phyloP scores from a whole-genome alignment of 2,113 vertebrate species.

The Rhea americana region DNA sequence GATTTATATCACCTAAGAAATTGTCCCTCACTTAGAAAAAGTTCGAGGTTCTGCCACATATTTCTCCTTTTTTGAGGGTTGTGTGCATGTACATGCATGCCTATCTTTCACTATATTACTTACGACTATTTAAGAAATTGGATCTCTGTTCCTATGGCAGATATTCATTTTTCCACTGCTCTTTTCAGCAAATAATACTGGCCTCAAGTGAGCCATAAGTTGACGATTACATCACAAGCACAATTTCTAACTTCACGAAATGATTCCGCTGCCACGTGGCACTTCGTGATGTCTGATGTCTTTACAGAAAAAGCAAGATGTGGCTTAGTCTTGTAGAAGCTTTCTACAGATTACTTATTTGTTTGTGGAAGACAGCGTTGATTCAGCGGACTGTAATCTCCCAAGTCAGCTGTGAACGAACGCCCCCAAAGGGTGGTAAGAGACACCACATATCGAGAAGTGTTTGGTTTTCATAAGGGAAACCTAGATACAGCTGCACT shows the following conservation, averaged over 20 bases:
- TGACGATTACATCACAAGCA: background rate
- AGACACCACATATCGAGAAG: background rate
- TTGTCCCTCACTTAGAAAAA: background rate
- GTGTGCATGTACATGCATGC: background rate
- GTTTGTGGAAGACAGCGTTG: background rate
- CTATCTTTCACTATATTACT: background rate
- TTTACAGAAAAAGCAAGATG: background rate
- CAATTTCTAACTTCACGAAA: background rate
- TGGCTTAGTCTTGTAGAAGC: background rate
- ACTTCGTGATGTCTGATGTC: background rate
- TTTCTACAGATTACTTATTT: background rate
- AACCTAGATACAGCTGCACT: background rate
- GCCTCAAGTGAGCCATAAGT: background rate
- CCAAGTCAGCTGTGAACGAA: background rate
- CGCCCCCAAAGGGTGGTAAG: background rate
- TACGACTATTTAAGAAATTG: background rate
- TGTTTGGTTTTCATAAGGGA: background rate
- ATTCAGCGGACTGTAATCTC: background rate
- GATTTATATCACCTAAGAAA: background rate
- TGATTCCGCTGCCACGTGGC: background rate
- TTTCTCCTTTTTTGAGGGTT: background rate
- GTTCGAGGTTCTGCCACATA: background rate
- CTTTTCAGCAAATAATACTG: background rate
- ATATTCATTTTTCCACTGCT: background rate
- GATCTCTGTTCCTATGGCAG: background rate